Evolutionary conservation across 2,113 vertebrate species (phyloP).

Genomic region (Hemichromis elongatus): DNA sequence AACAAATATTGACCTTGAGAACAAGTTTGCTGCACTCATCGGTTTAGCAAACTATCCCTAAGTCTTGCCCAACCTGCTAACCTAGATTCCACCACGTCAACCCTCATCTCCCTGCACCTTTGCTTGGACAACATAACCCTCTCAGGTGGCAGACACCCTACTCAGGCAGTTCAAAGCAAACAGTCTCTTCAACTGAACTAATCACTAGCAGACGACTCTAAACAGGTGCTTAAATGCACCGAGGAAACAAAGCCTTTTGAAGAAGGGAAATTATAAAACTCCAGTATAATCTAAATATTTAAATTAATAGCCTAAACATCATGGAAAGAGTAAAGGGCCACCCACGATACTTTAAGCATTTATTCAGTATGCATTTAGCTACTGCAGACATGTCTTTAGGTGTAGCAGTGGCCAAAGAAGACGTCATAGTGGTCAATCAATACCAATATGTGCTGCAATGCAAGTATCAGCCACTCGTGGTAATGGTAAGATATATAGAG

Average conservation of each 20-base stretch:
- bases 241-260: background rate
- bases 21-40: background rate
- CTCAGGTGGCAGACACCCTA: background rate
- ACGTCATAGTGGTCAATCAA: background rate
- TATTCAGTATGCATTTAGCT: background rate
- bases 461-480: background rate
- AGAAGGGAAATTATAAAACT: background rate
- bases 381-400: background rate
- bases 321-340: background rate
- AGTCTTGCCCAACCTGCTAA: slow-evolving; percentile 23
- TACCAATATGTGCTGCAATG: background rate
- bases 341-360: background rate
- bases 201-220: background rate
- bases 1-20: slow-evolving; percentile 53
- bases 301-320: background rate
- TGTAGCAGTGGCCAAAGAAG: background rate
- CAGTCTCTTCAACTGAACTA: background rate
- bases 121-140: background rate
- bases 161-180: background rate
- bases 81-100: slow-evolving; percentile 31
- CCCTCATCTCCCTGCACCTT: background rate
- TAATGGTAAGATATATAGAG: background rate
- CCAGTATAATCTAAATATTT: background rate
- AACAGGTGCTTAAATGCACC: background rate
- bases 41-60: background rate